phyloP scores from a whole-genome alignment of 2,888 invertebrate genomes.

The Eilema griseolum region DNA sequence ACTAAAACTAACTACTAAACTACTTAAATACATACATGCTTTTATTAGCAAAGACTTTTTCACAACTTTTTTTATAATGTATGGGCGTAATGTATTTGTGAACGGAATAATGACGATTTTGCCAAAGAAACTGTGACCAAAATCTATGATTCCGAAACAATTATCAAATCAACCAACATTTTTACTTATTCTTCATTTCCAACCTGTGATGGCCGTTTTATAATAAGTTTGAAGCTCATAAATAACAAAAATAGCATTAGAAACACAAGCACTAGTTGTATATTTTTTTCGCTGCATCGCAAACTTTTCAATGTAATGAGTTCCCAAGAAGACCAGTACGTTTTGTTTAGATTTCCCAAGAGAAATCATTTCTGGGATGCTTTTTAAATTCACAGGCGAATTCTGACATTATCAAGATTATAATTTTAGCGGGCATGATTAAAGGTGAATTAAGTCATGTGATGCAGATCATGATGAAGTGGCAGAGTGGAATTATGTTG shows the following conservation, averaged over 20 bases:
- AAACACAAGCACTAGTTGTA: neutral
- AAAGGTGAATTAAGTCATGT: neutral
- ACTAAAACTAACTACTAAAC: no score
- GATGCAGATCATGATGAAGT: neutral
- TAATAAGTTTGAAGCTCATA: neutral
- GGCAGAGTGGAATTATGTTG: neutral
- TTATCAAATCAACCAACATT: no score
- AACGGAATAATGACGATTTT: no score
- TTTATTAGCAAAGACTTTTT: no score
- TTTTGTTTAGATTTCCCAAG: conserved; percentile 22
- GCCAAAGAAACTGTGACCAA: no score
- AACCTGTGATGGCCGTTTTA: neutral
- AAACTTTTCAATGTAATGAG: conserved; percentile 25
- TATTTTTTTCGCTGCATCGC: conserved; percentile 6
- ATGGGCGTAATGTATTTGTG: no score
- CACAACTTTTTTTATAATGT: no score
- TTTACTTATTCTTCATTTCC: no score
- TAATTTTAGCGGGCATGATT: neutral
- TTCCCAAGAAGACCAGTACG: conserved; percentile 11
- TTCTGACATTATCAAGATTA: neutral
- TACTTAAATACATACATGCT: no score
- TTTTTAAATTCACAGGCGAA: conserved; percentile 7
- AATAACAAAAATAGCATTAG: conserved; percentile 4
- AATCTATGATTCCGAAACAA: no score
- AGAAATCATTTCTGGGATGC: conserved; percentile 16